Evolutionary conservation across 2,888 invertebrate genomes (phyloP).

Genomic region (Orthonychiurus folsomi): DNA sequence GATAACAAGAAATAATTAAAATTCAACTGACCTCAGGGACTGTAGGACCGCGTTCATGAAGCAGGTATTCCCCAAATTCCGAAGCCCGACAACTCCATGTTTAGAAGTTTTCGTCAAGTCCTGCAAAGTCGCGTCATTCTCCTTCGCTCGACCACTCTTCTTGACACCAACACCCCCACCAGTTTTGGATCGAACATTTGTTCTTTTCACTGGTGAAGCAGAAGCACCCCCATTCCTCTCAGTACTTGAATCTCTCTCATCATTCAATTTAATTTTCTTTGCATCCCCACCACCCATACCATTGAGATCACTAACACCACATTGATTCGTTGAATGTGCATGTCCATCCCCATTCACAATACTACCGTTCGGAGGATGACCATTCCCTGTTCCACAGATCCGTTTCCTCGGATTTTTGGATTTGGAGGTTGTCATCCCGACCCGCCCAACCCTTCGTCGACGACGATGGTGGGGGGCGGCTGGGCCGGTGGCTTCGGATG

Average conservation of each 20-base stretch:
- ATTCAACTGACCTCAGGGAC: slow-evolving; percentile 52
- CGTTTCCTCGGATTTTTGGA: background rate
- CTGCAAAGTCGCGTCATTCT: background rate
- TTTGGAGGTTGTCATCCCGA: background rate
- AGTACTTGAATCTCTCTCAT: slow-evolving; percentile 2
- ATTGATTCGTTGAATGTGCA: too few species aligned
- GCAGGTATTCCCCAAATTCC: slow-evolving; percentile 75
- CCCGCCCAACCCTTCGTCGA: background rate
- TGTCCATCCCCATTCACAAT: background rate
- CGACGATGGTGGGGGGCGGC: too few species aligned
- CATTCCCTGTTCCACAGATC: background rate
- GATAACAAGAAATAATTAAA: too few species aligned
- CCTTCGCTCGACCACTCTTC: slow-evolving; percentile 6
- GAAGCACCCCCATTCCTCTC: background rate
- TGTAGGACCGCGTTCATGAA: slow-evolving; percentile 80
- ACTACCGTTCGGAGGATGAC: background rate
- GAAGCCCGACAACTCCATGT: slow-evolving; percentile 61
- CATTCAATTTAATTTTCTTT: slow-evolving; percentile 9
- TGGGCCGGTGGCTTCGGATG: background rate
- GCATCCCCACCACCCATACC: background rate
- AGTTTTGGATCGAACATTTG: background rate
- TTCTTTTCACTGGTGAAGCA: background rate
- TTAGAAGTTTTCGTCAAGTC: slow-evolving; percentile 44
- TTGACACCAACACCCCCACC: background rate
- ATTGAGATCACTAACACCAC: slow-evolving; percentile 12